A percentile compares a stretch with the other conserved stretches of the same genome.
These are phyloP conservation scores for Pantala flavescens DNA, from an alignment of 1,140 invertebrate genomes.

Conservation along the genomic window DNA sequence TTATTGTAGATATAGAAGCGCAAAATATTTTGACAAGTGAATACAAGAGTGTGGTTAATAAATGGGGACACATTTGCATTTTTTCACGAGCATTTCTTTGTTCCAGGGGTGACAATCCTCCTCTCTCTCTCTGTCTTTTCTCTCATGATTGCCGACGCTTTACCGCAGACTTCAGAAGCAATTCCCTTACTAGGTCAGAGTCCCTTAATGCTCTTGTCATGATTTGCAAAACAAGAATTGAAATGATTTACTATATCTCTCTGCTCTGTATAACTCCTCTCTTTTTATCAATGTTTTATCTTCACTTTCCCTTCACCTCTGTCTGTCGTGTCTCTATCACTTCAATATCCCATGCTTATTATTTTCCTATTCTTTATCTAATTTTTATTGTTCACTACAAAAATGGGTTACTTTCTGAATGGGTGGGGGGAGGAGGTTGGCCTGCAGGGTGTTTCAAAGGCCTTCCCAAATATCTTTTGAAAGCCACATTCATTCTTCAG, in stretches of 20 bases:
- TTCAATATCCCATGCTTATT: conserved; percentile 10
- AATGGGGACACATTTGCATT: conserved; percentile 3
- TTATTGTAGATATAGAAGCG: background rate
- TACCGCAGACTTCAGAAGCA: conserved; percentile 59
- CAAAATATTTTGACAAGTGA: conserved; percentile 8
- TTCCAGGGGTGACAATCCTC: conserved; percentile 60
- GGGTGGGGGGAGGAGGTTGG: conserved; percentile 4
- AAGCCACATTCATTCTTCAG: background rate
- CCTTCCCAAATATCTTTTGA: background rate
- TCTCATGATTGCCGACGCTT: conserved; percentile 53
- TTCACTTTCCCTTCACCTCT: conserved; percentile 12
- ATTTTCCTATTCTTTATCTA: background rate
- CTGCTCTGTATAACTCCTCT: conserved; percentile 20
- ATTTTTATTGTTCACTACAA: background rate
- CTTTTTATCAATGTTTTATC: conserved; percentile 16
- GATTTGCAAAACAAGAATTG: conserved; percentile 20
- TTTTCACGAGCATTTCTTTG: conserved; percentile 20
- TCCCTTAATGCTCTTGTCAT: conserved; percentile 22
- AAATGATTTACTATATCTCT: conserved; percentile 18
- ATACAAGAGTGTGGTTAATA: background rate
- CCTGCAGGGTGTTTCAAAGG: conserved; percentile 3
- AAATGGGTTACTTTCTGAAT: background rate
- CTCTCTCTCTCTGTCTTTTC: conserved; percentile 66
- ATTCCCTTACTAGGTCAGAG: conserved; percentile 56
- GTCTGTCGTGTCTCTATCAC: conserved; percentile 7